Evolutionary conservation across 2,888 invertebrate genomes (phyloP), one percentile per base, ranked within the genome.

Genomic region (Lomographa bimaculata): DNA sequence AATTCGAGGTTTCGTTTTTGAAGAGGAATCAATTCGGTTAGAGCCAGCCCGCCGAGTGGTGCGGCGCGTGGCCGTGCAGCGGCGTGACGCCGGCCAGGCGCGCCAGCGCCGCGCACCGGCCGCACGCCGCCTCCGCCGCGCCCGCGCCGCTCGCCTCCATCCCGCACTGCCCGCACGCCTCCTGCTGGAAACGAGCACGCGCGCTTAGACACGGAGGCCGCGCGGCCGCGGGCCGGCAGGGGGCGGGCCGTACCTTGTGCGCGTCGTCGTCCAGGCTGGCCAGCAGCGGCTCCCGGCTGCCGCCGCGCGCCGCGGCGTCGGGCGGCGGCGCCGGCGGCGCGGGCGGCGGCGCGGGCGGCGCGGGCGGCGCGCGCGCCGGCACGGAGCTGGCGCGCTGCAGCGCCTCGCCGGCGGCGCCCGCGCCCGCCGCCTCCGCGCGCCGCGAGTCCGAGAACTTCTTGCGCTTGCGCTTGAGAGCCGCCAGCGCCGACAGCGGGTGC

Each of bases 361-460:
- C 87, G 64, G 57, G 57, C 30, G 58, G 51, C 41, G 54, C 41
- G 12, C 64, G 62, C 48, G 63, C 63, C 35, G 63, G 70, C 68
- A 64, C 68, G 27, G 71, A 68, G 46, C 60, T 62, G 47, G 64
- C 70, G 49, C 79, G 77, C 74, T 77, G 75, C 66, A 70, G 66
- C 57, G 67, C 64, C 54, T 77, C 50, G 20, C 60, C 57, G 19
- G 50, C 45, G 3, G 14, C 14, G 14, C 14, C 4, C 3, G n/a
- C n/a, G n/a, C n/a, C n/a, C 45, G 53, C 62, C 57, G 60, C 63
- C 36, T 59, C 93, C 32, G 92, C 91, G 47, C 93, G 93, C 59
- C 95, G 90, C 43, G 95, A 95, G 50, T 95, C 93, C 0, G 95
- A 95, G 80, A 95, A 96, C 74, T 95, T 95, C 80, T 95, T 95